These are phyloP conservation scores for Drosophila littoralis DNA, from an alignment of 1,140 invertebrate genomes.

Conservation along the genomic window DNA sequence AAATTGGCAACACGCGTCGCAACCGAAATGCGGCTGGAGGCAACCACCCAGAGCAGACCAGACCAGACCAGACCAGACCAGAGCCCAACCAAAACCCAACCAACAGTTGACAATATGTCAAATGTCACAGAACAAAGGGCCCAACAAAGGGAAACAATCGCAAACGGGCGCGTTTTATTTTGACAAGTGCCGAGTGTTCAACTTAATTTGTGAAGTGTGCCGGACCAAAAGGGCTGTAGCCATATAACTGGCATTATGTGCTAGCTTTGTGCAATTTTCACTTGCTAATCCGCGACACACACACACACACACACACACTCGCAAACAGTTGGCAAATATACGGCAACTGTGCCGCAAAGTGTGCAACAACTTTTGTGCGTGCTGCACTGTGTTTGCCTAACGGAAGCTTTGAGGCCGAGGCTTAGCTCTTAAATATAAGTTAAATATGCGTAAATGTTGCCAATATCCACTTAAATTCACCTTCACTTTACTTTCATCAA, in stretches of 20 bases:
- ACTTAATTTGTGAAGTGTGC: constrained; percentile 80
- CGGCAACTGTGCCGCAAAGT: constrained; percentile 47
- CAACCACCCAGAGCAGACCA: no score
- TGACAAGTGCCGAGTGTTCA: constrained; percentile 81
- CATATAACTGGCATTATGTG: constrained; percentile 36
- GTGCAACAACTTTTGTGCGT: constrained; percentile 54
- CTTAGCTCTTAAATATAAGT: constrained; percentile 54
- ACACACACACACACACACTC: constrained; percentile 30
- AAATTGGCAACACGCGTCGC: constrained; percentile 82
- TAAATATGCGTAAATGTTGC: constrained; percentile 51
- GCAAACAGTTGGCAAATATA: constrained; percentile 14
- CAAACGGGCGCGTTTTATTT: constrained; percentile 63
- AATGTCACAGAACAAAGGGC: constrained; percentile 74
- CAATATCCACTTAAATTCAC: constrained; percentile 5
- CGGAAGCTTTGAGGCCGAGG: constrained; percentile 25
- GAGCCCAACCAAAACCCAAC: constrained; percentile 32
- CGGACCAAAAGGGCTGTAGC: constrained; percentile 44
- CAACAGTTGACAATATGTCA: constrained; percentile 79
- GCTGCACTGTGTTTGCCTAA: constrained; percentile 49
- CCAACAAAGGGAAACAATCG: constrained; percentile 37
- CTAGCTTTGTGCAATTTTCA: constrained; percentile 59
- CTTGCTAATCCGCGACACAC: constrained; percentile 68
- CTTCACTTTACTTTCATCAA: background rate
- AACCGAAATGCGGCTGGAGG: constrained; percentile 9
- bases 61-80: constrained; percentile 2